phyloP scores from a whole-genome alignment of 2,888 invertebrate genomes.

The Perdita meconis region DNA sequence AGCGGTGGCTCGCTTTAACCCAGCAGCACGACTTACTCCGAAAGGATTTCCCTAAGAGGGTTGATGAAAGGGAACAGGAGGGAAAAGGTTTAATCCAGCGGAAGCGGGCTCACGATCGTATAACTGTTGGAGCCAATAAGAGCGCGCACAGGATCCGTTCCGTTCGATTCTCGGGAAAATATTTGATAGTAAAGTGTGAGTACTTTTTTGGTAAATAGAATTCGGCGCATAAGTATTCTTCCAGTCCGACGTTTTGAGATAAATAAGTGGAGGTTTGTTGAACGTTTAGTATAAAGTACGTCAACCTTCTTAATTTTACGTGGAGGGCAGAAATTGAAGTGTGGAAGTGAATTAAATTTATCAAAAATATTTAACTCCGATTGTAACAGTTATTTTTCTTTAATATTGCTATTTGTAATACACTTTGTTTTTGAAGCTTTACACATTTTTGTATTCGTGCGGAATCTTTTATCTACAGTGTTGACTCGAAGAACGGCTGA shows the following conservation, averaged over 20 bases:
- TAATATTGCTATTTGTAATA: too few species aligned
- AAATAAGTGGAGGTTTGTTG: too few species aligned
- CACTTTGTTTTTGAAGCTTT: too few species aligned
- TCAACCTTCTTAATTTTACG: too few species aligned
- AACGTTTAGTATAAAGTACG: too few species aligned
- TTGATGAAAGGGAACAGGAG: slow-evolving; percentile 54
- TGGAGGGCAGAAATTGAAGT: too few species aligned
- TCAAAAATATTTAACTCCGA: too few species aligned
- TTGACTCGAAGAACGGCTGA: too few species aligned
- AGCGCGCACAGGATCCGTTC: slow-evolving; percentile 57
- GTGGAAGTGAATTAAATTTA: too few species aligned
- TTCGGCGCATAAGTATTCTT: not conserved
- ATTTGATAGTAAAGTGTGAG: not conserved
- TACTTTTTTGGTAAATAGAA: not conserved
- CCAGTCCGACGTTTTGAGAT: not conserved
- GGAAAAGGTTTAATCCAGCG: slow-evolving; percentile 73
- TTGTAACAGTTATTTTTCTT: too few species aligned
- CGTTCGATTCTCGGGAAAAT: slow-evolving; percentile 16
- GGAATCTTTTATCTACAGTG: too few species aligned
- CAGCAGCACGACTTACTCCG: slow-evolving; percentile 43
- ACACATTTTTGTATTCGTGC: too few species aligned
- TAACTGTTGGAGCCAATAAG: slow-evolving; percentile 67
- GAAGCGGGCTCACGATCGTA: slow-evolving; percentile 67
- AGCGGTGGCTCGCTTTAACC: slow-evolving; percentile 50
- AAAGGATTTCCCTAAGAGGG: slow-evolving; percentile 60